These are phyloP conservation scores for Xestobium rufovillosum DNA, from an alignment of 2,888 invertebrate species.

Conservation along the genomic window DNA sequence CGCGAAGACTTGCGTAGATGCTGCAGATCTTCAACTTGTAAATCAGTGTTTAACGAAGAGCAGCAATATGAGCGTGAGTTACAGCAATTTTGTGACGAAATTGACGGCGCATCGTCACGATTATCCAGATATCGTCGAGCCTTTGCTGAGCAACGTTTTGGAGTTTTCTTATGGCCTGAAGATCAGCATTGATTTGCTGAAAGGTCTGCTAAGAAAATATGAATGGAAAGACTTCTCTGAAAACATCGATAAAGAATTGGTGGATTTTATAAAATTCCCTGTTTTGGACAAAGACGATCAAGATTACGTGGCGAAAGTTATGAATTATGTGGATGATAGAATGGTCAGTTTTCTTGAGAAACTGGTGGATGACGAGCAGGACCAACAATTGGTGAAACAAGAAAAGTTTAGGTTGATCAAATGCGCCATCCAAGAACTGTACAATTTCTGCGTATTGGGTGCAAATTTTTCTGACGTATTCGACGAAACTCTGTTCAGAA, in stretches of 20 bases:
- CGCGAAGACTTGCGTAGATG: too few relatives aligned
- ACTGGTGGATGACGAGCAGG: conserved; percentile 24
- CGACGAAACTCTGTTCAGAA: conserved; percentile 27
- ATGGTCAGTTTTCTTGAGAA: conserved; percentile 29
- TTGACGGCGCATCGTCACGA: conserved; percentile 52
- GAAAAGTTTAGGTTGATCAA: conserved; percentile 53
- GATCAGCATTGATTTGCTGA: conserved; percentile 48
- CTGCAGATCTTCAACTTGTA: too few relatives aligned
- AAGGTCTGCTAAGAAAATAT: conserved; percentile 41
- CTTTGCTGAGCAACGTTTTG: conserved; percentile 59
- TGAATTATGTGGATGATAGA: conserved; percentile 39
- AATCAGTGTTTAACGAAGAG: too few relatives aligned
- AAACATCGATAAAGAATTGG: conserved; percentile 35
- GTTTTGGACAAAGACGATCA: conserved; percentile 35
- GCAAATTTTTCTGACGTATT: conserved; percentile 34
- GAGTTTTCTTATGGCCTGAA: conserved; percentile 60
- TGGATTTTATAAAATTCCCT: conserved; percentile 50
- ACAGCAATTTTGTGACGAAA: conserved; percentile 39
- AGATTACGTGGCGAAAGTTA: conserved; percentile 41
- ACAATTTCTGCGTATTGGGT: conserved; percentile 54
- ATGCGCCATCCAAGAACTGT: conserved; percentile 61
- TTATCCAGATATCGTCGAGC: conserved; percentile 74
- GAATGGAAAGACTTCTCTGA: conserved; percentile 23
- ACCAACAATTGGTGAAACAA: conserved; percentile 22
- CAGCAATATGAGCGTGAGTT: too few relatives aligned